These are phyloP conservation scores for Ophonus ardosiacus DNA, from an alignment of 2,888 invertebrate species.

Conservation along the genomic window DNA sequence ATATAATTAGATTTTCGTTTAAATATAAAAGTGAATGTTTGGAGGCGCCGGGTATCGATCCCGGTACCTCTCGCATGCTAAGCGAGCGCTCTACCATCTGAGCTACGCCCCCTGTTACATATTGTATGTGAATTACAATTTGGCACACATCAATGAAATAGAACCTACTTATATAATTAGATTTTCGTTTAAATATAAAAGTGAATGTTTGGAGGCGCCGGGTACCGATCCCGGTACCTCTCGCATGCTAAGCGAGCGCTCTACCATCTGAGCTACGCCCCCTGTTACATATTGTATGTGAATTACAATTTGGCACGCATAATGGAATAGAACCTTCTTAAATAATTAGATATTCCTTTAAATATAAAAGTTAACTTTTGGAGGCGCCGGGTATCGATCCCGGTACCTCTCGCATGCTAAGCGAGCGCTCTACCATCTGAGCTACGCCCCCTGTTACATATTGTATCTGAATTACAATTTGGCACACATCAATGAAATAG, in stretches of 20 bases:
- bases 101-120: slow-evolving; percentile 74
- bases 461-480: too few relatives aligned
- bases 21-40: slow-evolving; percentile 59
- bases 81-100: slow-evolving; percentile 79
- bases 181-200: too few relatives aligned
- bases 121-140: too few relatives aligned
- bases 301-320: too few relatives aligned
- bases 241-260: slow-evolving; percentile 79
- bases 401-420: slow-evolving; percentile 80
- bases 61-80: slow-evolving; percentile 80
- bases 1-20: too few relatives aligned
- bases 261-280: slow-evolving; percentile 78
- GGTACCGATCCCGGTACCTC: slow-evolving; percentile 79
- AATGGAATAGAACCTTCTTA: too few relatives aligned
- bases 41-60: slow-evolving; percentile 77
- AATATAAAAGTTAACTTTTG: too few relatives aligned
- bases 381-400: slow-evolving; percentile 77
- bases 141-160: too few relatives aligned
- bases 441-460: slow-evolving; percentile 72
- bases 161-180: too few relatives aligned
- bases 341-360: too few relatives aligned
- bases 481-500: too few relatives aligned
- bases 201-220: slow-evolving; percentile 72
- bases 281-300: slow-evolving; percentile 47
- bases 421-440: slow-evolving; percentile 79